A percentile compares a stretch with the other conserved stretches of the same genome.
These are phyloP conservation scores for Latrodectus hesperus DNA, from an alignment of 2,888 invertebrate species.

Conservation along the genomic window DNA sequence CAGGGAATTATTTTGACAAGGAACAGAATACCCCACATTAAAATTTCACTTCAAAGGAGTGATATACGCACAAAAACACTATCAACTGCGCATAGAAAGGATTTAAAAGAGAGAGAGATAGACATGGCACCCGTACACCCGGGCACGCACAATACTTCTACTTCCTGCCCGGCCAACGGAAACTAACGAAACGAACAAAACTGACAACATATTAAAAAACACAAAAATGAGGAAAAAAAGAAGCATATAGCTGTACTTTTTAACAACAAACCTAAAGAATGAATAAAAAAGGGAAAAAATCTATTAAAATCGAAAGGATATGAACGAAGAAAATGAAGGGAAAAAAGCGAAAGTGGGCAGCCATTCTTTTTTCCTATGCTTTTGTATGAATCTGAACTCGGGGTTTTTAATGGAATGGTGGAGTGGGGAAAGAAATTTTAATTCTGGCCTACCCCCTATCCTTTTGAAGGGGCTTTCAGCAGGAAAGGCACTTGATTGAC, in stretches of 20 bases:
- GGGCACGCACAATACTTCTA: not conserved
- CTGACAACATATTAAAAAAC: constrained; percentile 8
- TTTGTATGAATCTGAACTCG: constrained; percentile 12
- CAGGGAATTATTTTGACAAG: not conserved
- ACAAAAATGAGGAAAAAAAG: not conserved
- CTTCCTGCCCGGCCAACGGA: constrained; percentile 8
- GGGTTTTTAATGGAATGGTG: not conserved
- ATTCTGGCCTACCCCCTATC: not conserved
- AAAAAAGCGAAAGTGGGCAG: constrained; percentile 8
- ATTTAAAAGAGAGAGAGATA: constrained; percentile 1
- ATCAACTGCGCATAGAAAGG: too few relatives aligned
- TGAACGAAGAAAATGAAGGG: not conserved
- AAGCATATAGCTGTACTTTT: constrained; percentile 8
- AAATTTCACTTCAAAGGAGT: too few relatives aligned
- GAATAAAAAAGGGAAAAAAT: not conserved
- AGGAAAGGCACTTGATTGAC: constrained; percentile 25
- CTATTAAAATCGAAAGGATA: too few relatives aligned
- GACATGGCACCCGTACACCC: not conserved
- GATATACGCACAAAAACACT: too few relatives aligned
- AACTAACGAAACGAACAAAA: not conserved
- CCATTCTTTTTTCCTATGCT: not conserved
- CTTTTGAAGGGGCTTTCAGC: not conserved
- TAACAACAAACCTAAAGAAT: not conserved
- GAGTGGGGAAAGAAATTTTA: not conserved
- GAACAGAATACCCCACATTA: too few relatives aligned